Conservation (phyloP, 2,797 vertebrate species). For the Perdix hodgsoniae region DNA sequence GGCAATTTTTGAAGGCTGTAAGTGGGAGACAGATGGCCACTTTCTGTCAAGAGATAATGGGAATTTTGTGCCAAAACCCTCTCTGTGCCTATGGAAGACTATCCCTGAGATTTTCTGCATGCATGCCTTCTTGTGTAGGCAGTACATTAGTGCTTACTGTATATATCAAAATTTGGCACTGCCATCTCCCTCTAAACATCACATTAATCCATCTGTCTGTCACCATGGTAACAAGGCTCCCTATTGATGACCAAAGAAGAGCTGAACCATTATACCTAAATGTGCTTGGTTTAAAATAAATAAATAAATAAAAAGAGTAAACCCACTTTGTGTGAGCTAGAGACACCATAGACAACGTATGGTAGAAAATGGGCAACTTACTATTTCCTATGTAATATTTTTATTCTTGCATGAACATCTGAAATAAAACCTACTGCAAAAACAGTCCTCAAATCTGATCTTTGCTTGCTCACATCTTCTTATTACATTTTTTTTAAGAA, state of each 20-base stretch:
- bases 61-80: neutral
- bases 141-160: slow-evolving; percentile 10
- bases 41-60: neutral
- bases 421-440: slow-evolving; percentile 22
- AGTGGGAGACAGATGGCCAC: neutral
- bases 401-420: neutral
- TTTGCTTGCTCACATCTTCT: neutral
- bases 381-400: slow-evolving; percentile 10
- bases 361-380: neutral
- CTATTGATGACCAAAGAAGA: slow-evolving; percentile 61
- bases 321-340: neutral
- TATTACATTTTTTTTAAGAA: neutral
- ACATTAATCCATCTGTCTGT: slow-evolving; percentile 59
- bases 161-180: slow-evolving; percentile 61
- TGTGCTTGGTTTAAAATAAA: slow-evolving; percentile 16
- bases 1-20: neutral
- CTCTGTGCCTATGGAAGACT: neutral
- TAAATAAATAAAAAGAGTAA: slow-evolving; percentile 15
- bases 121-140: neutral
- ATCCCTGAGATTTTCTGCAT: neutral
- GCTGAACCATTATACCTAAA: slow-evolving; percentile 58
- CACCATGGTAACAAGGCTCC: slow-evolving; percentile 67
- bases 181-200: slow-evolving; percentile 4
- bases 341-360: neutral
- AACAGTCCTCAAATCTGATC: slow-evolving; percentile 1